These are phyloP conservation scores for Galeopsomyia nigrocyanea DNA, from an alignment of 2,888 invertebrate genomes.

Conservation along the genomic window DNA sequence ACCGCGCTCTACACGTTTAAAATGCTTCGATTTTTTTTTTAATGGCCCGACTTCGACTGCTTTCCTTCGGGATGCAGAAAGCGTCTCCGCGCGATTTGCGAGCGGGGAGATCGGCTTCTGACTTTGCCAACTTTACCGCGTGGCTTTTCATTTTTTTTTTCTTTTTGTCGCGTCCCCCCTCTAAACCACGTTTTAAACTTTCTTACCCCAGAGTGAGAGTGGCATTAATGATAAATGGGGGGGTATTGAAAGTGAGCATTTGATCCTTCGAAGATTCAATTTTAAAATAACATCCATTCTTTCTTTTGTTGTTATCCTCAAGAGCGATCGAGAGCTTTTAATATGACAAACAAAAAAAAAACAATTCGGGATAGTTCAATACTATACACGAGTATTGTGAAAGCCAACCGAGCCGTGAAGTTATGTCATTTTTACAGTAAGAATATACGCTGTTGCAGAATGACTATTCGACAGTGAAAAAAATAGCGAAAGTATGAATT, in stretches of 20 bases:
- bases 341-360: too few relatives aligned
- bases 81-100: neutral
- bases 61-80: slow-evolving; percentile 11
- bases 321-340: too few relatives aligned
- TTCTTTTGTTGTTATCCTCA: too few relatives aligned
- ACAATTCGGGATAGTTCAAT: too few relatives aligned
- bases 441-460: neutral
- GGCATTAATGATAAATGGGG: neutral
- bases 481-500: slow-evolving; percentile 35
- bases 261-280: too few relatives aligned
- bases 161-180: too few relatives aligned
- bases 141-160: too few relatives aligned
- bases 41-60: slow-evolving; percentile 18
- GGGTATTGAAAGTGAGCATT: slow-evolving; percentile 5
- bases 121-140: neutral
- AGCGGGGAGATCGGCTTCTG: slow-evolving; percentile 6
- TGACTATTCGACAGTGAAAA: slow-evolving; percentile 11
- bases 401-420: too few relatives aligned
- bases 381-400: too few relatives aligned
- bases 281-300: too few relatives aligned
- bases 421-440: neutral
- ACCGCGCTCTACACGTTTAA: slow-evolving; percentile 16
- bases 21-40: slow-evolving; percentile 35
- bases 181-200: neutral
- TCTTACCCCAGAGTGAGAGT: slow-evolving; percentile 1